phyloP scores from a whole-genome alignment of 2,113 vertebrate genomes.

The Pluvianellus socialis region DNA sequence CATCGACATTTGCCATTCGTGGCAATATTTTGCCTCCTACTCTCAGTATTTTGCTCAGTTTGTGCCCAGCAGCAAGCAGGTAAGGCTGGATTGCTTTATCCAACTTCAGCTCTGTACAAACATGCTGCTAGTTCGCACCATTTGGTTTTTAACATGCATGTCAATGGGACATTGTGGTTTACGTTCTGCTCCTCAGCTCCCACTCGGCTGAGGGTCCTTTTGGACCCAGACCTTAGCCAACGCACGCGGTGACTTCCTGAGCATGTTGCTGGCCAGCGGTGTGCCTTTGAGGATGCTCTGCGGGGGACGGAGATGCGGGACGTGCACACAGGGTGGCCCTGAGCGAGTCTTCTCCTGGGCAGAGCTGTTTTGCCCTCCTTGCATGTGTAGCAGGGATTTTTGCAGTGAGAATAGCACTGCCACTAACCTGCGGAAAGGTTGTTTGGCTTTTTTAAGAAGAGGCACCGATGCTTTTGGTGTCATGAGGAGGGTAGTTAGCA shows the following conservation, averaged over 20 bases:
- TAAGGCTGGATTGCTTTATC: conserved; percentile 14
- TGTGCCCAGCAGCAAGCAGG: conserved; percentile 76
- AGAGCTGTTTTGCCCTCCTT: neutral
- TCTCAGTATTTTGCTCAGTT: conserved; percentile 71
- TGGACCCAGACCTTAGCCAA: neutral
- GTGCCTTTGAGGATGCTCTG: neutral
- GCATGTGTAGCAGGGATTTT: neutral
- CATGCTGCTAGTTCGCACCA: rapidly evolving
- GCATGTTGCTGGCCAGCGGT: neutral
- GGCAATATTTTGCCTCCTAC: conserved; percentile 76
- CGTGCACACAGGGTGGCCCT: neutral
- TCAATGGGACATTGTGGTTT: neutral
- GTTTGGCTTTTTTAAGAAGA: neutral
- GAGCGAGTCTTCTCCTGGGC: neutral
- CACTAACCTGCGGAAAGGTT: neutral
- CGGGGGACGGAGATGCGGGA: rapidly evolving
- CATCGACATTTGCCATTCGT: conserved; percentile 64
- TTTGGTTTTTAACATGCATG: conserved; percentile 1
- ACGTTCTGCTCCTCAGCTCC: neutral
- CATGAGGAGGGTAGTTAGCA: neutral
- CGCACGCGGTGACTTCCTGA: rapidly evolving
- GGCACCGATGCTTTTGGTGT: neutral
- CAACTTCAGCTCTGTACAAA: neutral
- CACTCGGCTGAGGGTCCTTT: neutral
- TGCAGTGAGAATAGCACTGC: neutral